phyloP scores from a whole-genome alignment of 2,888 invertebrate species.

The Nemoura dubitans region DNA sequence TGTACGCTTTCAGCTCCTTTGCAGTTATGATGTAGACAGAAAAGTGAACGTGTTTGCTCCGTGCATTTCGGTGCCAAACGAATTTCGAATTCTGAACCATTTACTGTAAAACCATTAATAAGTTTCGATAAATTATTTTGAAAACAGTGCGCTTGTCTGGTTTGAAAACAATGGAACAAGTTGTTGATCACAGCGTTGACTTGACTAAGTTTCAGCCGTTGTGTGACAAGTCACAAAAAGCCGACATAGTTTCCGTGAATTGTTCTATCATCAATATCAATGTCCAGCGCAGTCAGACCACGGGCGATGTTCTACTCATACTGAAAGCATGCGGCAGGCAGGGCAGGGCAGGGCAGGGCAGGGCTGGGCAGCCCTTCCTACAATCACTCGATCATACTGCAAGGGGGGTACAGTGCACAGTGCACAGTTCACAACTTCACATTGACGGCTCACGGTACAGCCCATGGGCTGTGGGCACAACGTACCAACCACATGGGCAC shows the following conservation, averaged over 20 bases:
- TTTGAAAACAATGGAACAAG: not conserved
- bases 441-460: too few species aligned
- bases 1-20: too few species aligned
- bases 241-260: slow-evolving; percentile 3
- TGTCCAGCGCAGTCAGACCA: not conserved
- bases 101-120: slow-evolving; percentile 4
- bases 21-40: too few species aligned
- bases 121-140: not conserved
- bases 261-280: not conserved
- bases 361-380: not conserved
- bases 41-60: too few species aligned
- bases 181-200: slow-evolving; percentile 12
- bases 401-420: not conserved
- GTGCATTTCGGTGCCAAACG: too few species aligned
- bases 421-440: not conserved
- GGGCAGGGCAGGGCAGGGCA: too few species aligned
- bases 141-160: not conserved
- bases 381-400: not conserved
- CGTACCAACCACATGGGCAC: not conserved
- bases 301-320: not conserved
- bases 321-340: not conserved
- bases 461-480: too few species aligned
- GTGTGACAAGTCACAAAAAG: not conserved
- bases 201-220: not conserved
- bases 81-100: too few species aligned